Conservation (phyloP, 2,888 invertebrate genomes). For the Neoitamus cyanurus region DNA sequence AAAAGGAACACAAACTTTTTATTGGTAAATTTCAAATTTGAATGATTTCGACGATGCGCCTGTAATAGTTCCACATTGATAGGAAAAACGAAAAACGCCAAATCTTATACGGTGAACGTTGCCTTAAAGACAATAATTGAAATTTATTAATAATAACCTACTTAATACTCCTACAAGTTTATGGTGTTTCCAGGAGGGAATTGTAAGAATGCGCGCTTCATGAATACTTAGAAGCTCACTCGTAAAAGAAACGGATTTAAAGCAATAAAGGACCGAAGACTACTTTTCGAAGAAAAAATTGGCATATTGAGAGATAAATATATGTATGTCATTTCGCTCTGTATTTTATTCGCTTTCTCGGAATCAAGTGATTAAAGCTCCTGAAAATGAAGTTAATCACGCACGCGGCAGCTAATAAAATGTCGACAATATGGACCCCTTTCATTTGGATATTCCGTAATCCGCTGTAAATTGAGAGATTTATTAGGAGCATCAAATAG, state of each 20-base stretch:
- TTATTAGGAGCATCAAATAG: slow-evolving; percentile 1
- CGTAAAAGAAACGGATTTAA: neutral
- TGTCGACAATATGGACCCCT: neutral
- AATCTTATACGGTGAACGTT: too few species aligned
- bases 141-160: neutral
- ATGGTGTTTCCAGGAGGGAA: neutral
- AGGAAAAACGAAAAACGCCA: too few species aligned
- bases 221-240: neutral
- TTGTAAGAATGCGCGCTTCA: neutral
- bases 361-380: neutral
- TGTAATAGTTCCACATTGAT: too few species aligned
- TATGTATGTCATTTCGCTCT: neutral
- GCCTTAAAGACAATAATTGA: neutral
- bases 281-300: neutral
- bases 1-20: too few species aligned
- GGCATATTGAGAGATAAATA: neutral
- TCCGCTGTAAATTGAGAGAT: neutral
- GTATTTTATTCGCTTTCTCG: neutral
- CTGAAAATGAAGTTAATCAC: neutral
- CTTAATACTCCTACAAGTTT: too few species aligned
- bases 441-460: neutral
- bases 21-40: too few species aligned
- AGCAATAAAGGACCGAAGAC: neutral
- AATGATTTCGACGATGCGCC: too few species aligned
- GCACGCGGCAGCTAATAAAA: neutral